Base-by-base conservation (phyloP, 2,113 vertebrate species). In the Dermatemys mawii region DNA sequence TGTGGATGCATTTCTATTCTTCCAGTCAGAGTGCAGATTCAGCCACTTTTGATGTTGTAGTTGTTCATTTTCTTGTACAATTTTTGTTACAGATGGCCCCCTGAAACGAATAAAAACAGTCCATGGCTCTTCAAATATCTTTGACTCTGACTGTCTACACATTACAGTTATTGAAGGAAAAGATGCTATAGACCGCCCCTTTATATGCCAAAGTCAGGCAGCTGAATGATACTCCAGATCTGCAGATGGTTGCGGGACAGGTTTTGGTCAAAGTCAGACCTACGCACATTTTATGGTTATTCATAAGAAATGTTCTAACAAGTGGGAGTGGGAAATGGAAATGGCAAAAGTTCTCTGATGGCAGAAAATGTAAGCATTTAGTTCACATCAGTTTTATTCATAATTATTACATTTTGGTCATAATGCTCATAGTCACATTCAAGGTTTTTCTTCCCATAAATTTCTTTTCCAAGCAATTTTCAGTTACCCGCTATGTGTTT, bases 1-100 rank as follows among this genome's bases (percentile, higher is more conserved):
- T 29, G 99, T 98, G 12, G 98, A 98, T 2, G 96, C 96, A 22
- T 99, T 98, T 95, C 97, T 98, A 78, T 51, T 97, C 80, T 94
- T 97, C 99, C 99, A 99, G 41, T 98, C 96, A 0, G 98, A 96
- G 27, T 95, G 98, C 44, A 99, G 97, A 19, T 98, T 99, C 93
- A 99, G 90, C 99, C 99, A 99, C 11, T 98, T 98, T 21, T 98
- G 97, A 21, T 97, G 98, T 7, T 97, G 97, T 2, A 78, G 97
- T 86, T 97, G 92, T 2, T 97, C 97, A 4, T 96, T 89, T 9
- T 98, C 98, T 4, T 93, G 78, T n/a, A 99, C 95, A 78, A 97
- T 93, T 73, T 98, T 80, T 4, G 98, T 98, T 70, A 97, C 97
- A 67, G 98, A 95, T 19, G 98, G 98, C 79, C 98, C 98, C 78